A percentile compares a stretch with the other conserved stretches of the same genome.
phyloP scores from a whole-genome alignment of 2,797 vertebrate species.

The Sternarchorhynchus goeldii region DNA sequence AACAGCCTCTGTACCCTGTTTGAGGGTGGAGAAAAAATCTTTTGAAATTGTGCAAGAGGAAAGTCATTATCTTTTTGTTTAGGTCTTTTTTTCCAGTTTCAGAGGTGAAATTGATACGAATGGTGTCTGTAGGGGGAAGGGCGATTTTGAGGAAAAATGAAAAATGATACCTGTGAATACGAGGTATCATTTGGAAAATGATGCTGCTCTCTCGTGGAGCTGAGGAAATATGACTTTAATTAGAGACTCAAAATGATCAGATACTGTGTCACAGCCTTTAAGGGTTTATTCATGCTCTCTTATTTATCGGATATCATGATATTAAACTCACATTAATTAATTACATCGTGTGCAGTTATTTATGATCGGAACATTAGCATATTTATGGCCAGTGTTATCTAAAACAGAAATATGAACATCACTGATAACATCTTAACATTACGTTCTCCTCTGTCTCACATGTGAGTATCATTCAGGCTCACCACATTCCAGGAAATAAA shows the following conservation, averaged over 20 bases:
- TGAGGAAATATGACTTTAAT: slow-evolving; percentile 75
- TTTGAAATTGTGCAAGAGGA: slow-evolving; percentile 79
- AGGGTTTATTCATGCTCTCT: slow-evolving; percentile 37
- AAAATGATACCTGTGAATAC: slow-evolving; percentile 81
- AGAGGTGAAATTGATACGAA: slow-evolving; percentile 80
- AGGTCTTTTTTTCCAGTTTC: slow-evolving; percentile 67
- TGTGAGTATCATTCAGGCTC: neutral
- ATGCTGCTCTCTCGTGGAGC: slow-evolving; percentile 54
- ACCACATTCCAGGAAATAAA: neutral
- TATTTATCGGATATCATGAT: slow-evolving; percentile 55
- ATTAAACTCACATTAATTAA: slow-evolving; percentile 55
- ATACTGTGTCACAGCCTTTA: slow-evolving; percentile 58
- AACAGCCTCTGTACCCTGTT: slow-evolving; percentile 78
- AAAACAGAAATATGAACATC: slow-evolving; percentile 46
- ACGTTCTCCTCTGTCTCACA: slow-evolving; percentile 2
- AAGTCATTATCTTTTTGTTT: slow-evolving; percentile 85
- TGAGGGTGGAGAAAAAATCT: slow-evolving; percentile 59
- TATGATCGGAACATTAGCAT: slow-evolving; percentile 43
- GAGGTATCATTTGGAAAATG: slow-evolving; percentile 78
- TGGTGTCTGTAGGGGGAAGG: slow-evolving; percentile 32
- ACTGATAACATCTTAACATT: slow-evolving; percentile 37
- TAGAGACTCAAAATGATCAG: slow-evolving; percentile 71
- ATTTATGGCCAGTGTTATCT: slow-evolving; percentile 34
- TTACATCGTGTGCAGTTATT: slow-evolving; percentile 46
- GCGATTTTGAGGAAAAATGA: slow-evolving; percentile 74